Conservation (phyloP, 2,888 invertebrate species). For the Polyommatus icarus region DNA sequence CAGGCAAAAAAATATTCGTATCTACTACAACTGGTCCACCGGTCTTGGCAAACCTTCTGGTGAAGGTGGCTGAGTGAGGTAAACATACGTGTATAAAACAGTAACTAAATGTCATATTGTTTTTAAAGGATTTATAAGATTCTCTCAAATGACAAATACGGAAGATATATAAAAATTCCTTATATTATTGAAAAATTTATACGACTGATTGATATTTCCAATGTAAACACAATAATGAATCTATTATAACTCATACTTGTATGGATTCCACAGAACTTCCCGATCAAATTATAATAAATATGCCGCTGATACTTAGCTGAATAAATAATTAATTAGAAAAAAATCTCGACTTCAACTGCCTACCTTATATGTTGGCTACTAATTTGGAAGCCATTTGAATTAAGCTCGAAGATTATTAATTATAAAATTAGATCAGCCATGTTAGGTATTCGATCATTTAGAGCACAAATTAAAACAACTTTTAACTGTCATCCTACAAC, state of each 20-base stretch:
- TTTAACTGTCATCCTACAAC: not conserved
- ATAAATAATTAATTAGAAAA: constrained; percentile 14
- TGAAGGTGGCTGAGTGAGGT: not conserved
- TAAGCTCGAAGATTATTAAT: constrained; percentile 8
- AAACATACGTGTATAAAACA: not conserved
- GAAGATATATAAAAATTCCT: constrained; percentile 1
- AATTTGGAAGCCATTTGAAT: constrained; percentile 12
- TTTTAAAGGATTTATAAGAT: not conserved
- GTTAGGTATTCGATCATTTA: not conserved
- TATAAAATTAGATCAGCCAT: constrained; percentile 17
- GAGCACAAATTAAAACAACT: not conserved
- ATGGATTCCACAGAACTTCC: constrained; percentile 23
- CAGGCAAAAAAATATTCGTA: too few relatives aligned
- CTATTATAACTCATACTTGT: constrained; percentile 9
- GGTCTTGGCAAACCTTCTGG: too few relatives aligned
- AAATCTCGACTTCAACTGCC: constrained; percentile 15
- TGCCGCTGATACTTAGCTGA: not conserved
- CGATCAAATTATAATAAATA: constrained; percentile 13
- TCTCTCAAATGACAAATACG: not conserved
- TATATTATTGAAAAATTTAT: not conserved
- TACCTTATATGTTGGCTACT: constrained; percentile 5
- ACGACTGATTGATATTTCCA: constrained; percentile 11
- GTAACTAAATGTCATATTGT: not conserved
- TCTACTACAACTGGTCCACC: too few relatives aligned
- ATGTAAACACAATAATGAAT: constrained; percentile 16